These are phyloP conservation scores for Paramormyrops hopkinsi DNA, from an alignment of 2,797 vertebrate genomes.

Conservation along the genomic window DNA sequence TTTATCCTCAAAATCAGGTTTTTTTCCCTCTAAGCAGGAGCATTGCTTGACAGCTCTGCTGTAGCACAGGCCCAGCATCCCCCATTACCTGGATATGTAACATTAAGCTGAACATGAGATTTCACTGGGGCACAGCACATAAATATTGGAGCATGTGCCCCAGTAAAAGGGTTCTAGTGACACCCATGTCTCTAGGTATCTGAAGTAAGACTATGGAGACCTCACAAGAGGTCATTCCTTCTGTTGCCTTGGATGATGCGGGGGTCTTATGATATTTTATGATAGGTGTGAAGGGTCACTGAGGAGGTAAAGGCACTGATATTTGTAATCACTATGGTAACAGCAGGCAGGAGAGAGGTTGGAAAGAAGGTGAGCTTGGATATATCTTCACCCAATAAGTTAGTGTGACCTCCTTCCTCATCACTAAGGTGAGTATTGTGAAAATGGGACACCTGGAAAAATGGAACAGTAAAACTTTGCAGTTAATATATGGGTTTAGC, in stretches of 20 bases:
- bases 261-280: constrained; percentile 73
- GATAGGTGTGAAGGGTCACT: constrained; percentile 83
- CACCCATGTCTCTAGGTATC: background rate
- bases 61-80: background rate
- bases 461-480: background rate
- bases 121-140: background rate
- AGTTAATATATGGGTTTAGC: too few species aligned
- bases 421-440: constrained; percentile 5
- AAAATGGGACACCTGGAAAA: background rate
- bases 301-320: constrained; percentile 76
- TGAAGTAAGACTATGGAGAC: background rate
- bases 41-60: background rate
- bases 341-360: constrained; percentile 63
- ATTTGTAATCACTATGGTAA: constrained; percentile 68
- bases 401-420: constrained; percentile 33
- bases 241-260: background rate
- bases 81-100: background rate
- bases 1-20: background rate
- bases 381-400: constrained; percentile 72
- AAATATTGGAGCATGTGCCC: background rate
- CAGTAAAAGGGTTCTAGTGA: background rate
- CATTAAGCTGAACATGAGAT: background rate
- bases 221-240: background rate
- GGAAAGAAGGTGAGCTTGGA: constrained; percentile 78
- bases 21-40: background rate